Conservation (phyloP, 1,140 invertebrate genomes). For the Nasonia vitripennis region DNA sequence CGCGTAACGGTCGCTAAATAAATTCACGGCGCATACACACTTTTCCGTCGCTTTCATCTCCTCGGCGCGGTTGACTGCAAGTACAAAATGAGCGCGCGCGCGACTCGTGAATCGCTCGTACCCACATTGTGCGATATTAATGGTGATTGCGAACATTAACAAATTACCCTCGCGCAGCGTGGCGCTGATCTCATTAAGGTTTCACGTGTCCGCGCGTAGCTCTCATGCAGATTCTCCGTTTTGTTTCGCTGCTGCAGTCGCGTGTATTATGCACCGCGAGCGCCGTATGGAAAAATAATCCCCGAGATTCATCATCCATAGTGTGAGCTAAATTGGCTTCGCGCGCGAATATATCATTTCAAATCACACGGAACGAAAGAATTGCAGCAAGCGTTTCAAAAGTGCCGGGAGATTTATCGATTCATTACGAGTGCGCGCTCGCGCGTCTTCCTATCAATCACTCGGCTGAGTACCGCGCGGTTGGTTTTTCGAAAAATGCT, state of each 20-base stretch:
- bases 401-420: neutral
- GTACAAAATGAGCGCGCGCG: no score
- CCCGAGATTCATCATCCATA: neutral
- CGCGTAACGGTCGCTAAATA: no score
- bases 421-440: neutral
- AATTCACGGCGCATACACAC: no score
- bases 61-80: no score
- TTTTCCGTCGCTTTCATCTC: no score
- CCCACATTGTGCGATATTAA: slow-evolving; percentile 32
- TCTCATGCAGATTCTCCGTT: slow-evolving; percentile 4
- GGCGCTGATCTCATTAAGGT: slow-evolving; percentile 39
- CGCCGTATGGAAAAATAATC: neutral
- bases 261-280: neutral
- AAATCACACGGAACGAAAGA: neutral
- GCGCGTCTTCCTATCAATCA: neutral
- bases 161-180: slow-evolving; percentile 40
- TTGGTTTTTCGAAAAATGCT: neutral
- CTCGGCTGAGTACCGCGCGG: neutral
- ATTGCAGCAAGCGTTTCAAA: neutral
- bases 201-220: neutral
- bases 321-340: neutral
- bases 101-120: no score
- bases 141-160: slow-evolving; percentile 51
- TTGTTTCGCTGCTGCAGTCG: neutral
- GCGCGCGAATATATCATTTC: neutral